Evolutionary conservation across 2,888 invertebrate genomes (phyloP).

Genomic region (Eilema griseolum): DNA sequence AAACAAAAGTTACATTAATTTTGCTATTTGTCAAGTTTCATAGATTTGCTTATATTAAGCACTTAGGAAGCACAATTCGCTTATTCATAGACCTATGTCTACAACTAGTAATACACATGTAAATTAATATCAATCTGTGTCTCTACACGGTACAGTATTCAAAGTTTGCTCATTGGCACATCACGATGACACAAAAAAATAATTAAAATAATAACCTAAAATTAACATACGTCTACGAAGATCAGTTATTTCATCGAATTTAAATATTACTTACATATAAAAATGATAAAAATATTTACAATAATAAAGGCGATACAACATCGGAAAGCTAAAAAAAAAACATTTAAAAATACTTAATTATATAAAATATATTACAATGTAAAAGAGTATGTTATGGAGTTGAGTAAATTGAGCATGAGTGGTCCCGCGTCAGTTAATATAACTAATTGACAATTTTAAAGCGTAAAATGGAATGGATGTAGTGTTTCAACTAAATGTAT

Average conservation of each 20-base stretch:
- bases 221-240: conserved; percentile 74
- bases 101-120: conserved; percentile 72
- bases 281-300: conserved; percentile 61
- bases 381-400: conserved; percentile 55
- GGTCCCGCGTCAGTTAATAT: conserved; percentile 62
- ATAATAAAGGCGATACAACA: conserved; percentile 46
- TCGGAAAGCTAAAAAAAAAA: conserved; percentile 45
- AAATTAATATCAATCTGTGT: conserved; percentile 52
- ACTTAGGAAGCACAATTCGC: conserved; percentile 82
- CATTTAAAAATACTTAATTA: conserved; percentile 48
- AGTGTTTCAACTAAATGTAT: too few relatives aligned
- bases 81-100: conserved; percentile 69
- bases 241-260: conserved; percentile 77
- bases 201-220: conserved; percentile 60
- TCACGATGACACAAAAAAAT: conserved; percentile 79
- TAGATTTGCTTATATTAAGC: conserved; percentile 40
- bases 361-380: conserved; percentile 57
- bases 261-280: conserved; percentile 65
- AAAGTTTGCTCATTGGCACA: conserved; percentile 80
- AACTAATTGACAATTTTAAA: conserved; percentile 65
- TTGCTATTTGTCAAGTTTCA: conserved; percentile 22
- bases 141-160: conserved; percentile 54
- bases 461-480: conserved; percentile 79
- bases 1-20: not conserved
- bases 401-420: conserved; percentile 58